Percentiles rank a stretch among this genome's conserved stretches.
phyloP scores from a whole-genome alignment of 2,888 invertebrate genomes.

The Hyppa rectilinea region DNA sequence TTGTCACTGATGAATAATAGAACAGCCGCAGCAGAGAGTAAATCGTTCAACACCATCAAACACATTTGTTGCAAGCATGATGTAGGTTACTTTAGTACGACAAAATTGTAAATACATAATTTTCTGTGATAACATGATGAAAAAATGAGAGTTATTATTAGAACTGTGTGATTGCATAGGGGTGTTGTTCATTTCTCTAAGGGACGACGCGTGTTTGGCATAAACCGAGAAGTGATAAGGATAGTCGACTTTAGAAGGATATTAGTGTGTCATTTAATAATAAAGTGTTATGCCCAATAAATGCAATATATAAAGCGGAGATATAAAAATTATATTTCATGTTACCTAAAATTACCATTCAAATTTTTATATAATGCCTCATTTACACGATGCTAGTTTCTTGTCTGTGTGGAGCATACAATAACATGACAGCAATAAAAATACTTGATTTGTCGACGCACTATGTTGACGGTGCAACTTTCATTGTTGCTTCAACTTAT shows the following conservation, averaged over 20 bases:
- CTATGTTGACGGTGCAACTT: neutral
- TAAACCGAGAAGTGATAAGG: constrained; percentile 60
- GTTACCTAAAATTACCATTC: constrained; percentile 20
- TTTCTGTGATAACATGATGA: constrained; percentile 91
- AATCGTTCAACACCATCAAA: constrained; percentile 80
- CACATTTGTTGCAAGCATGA: constrained; percentile 85
- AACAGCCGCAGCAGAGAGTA: constrained; percentile 75
- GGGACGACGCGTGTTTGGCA: constrained; percentile 81
- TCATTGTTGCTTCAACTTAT: neutral
- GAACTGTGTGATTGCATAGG: constrained; percentile 90
- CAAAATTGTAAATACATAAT: constrained; percentile 91
- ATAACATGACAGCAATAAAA: neutral
- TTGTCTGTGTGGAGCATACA: neutral
- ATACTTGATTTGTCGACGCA: neutral
- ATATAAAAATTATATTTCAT: constrained; percentile 23
- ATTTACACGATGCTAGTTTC: neutral
- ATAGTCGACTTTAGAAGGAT: constrained; percentile 48
- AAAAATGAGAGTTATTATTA: constrained; percentile 88
- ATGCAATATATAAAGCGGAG: constrained; percentile 18
- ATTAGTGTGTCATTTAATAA: constrained; percentile 48
- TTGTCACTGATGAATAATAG: constrained; percentile 25
- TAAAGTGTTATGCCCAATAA: constrained; percentile 37
- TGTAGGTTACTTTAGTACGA: constrained; percentile 88
- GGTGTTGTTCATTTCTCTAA: constrained; percentile 85
- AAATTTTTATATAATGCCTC: neutral